Evolutionary conservation across 2,797 vertebrate species (phyloP).

Genomic region (Oreochromis mossambicus): DNA sequence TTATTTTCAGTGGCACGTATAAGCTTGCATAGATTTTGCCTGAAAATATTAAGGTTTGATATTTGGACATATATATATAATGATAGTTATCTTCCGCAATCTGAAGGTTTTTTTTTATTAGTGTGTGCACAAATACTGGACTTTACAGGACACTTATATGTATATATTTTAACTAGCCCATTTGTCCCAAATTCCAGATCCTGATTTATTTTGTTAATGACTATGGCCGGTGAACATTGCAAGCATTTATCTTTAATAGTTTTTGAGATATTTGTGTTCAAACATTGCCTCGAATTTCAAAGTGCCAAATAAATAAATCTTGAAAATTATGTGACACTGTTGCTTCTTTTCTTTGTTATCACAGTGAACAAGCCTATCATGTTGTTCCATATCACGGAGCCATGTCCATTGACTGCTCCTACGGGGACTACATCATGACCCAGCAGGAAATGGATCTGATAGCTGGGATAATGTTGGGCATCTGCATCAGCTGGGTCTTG

Average conservation of each 20-base stretch:
- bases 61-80: too few species aligned
- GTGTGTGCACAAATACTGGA: too few species aligned
- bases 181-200: not conserved
- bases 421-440: conserved; percentile 82
- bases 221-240: not conserved
- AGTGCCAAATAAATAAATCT: not conserved
- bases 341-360: not conserved
- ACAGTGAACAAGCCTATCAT: conserved; percentile 82
- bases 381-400: conserved; percentile 85
- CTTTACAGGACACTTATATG: not conserved
- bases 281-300: not conserved
- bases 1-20: too few species aligned
- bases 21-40: too few species aligned
- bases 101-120: too few species aligned
- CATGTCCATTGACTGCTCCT: conserved; percentile 78
- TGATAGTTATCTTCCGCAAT: too few species aligned
- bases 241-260: not conserved
- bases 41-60: too few species aligned
- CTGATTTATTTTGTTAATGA: not conserved
- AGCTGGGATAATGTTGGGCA: conserved; percentile 84
- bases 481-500: conserved; percentile 87
- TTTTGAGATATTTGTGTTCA: not conserved
- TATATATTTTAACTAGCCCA: not conserved
- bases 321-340: not conserved
- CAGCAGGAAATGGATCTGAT: conserved; percentile 87